Evolutionary conservation across 1,140 invertebrate species (phyloP).

Genomic region (Drosophila melanogaster): Release_6_plus_ISO1_MT NT_033779.5:3194001-3194500

Average conservation of each 20-base stretch:
- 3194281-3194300: slow-evolving; percentile 38
- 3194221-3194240: slow-evolving; percentile 30
- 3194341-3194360: slow-evolving; percentile 19
- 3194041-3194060: not conserved
- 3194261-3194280: slow-evolving; percentile 53
- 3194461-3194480: slow-evolving; percentile 29
- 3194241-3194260: slow-evolving; percentile 25
- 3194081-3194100: slow-evolving; percentile 24
- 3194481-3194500: not conserved
- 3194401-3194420: slow-evolving; percentile 25
- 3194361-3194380: slow-evolving; percentile 3
- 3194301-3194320: slow-evolving; percentile 29
- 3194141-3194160: slow-evolving; percentile 20
- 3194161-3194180: slow-evolving; percentile 56
- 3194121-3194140: slow-evolving; percentile 37
- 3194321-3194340: slow-evolving; percentile 5
- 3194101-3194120: slow-evolving; percentile 44
- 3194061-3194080: slow-evolving; percentile 3
- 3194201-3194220: slow-evolving; percentile 10
- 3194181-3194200: slow-evolving; percentile 56
- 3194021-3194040: not conserved
- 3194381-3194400: not conserved
- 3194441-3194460: slow-evolving; percentile 30
- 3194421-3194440: slow-evolving; percentile 19
- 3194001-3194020: slow-evolving; percentile 16